Evolutionary conservation across 2,888 invertebrate genomes (phyloP).

Genomic region (Catocala nupta): DNA sequence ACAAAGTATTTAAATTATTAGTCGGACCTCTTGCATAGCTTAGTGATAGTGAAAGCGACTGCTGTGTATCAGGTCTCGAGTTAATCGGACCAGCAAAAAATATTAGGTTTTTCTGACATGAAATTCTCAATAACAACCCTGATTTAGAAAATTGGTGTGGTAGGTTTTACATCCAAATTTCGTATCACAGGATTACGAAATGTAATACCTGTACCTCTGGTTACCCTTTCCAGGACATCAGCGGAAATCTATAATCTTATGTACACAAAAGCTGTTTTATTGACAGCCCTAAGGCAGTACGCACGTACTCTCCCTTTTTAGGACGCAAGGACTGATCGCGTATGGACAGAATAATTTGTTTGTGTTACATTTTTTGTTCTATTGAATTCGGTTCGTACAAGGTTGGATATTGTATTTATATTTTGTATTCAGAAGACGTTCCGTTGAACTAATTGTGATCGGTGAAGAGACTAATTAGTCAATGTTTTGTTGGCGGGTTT

Average conservation of each 20-base stretch:
- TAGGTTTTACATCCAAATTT: too few species aligned
- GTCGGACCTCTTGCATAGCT: too few species aligned
- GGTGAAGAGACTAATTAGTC: conserved; percentile 25
- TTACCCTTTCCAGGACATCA: too few species aligned
- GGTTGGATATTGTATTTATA: conserved; percentile 21
- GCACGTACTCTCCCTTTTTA: conserved; percentile 30
- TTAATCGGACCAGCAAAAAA: too few species aligned
- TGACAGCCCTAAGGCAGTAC: conserved; percentile 35
- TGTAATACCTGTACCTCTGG: too few species aligned
- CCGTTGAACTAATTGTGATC: conserved; percentile 27
- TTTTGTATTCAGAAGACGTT: conserved; percentile 11
- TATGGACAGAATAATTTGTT: conserved; percentile 36
- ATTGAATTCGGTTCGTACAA: conserved; percentile 22
- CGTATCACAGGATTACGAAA: too few species aligned
- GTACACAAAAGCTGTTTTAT: neutral
- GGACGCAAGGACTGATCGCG: conserved; percentile 45
- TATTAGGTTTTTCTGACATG: too few species aligned
- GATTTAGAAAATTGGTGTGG: too few species aligned
- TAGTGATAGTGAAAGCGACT: too few species aligned
- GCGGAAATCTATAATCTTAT: neutral
- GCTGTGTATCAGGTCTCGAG: too few species aligned
- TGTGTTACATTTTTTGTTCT: conserved; percentile 31
- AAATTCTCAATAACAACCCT: too few species aligned
- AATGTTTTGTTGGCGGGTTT: neutral
- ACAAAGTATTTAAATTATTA: too few species aligned